These are phyloP conservation scores for Thera britannica DNA, from an alignment of 2,888 invertebrate genomes.

Conservation along the genomic window DNA sequence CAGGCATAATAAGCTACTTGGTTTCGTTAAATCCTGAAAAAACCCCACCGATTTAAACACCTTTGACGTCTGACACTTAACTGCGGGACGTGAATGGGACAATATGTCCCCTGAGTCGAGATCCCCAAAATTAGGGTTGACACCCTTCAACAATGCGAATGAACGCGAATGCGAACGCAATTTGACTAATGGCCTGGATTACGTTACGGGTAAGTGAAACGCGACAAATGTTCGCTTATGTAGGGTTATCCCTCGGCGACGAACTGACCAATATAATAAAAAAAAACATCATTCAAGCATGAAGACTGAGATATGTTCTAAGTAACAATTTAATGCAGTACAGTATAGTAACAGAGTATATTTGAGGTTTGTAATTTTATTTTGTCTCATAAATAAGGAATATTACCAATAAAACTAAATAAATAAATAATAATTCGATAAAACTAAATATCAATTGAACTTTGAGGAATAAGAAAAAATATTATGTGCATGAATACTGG, in stretches of 20 bases:
- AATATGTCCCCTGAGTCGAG: constrained; percentile 59
- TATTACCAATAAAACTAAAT: too few relatives aligned
- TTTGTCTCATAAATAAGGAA: too few relatives aligned
- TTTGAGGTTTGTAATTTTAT: too few relatives aligned
- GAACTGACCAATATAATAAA: constrained; percentile 14
- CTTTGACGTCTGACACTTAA: constrained; percentile 69
- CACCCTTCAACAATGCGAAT: constrained; percentile 75
- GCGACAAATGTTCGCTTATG: constrained; percentile 54
- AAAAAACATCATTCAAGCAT: background rate
- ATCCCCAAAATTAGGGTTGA: constrained; percentile 72
- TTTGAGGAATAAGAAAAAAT: background rate
- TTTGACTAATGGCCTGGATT: constrained; percentile 76
- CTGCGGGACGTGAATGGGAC: constrained; percentile 53
- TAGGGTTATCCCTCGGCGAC: constrained; percentile 52
- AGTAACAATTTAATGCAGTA: background rate
- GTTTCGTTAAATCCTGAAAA: constrained; percentile 1
- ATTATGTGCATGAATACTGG: background rate
- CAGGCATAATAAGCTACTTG: background rate
- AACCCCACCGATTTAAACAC: constrained; percentile 13
- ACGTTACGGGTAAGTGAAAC: constrained; percentile 74
- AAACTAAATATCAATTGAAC: background rate
- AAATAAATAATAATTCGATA: too few relatives aligned
- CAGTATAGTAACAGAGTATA: too few relatives aligned
- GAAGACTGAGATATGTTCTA: background rate
- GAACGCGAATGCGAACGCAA: constrained; percentile 66